phyloP scores from a whole-genome alignment of 2,888 invertebrate species.

The Ophion obscuratus region DNA sequence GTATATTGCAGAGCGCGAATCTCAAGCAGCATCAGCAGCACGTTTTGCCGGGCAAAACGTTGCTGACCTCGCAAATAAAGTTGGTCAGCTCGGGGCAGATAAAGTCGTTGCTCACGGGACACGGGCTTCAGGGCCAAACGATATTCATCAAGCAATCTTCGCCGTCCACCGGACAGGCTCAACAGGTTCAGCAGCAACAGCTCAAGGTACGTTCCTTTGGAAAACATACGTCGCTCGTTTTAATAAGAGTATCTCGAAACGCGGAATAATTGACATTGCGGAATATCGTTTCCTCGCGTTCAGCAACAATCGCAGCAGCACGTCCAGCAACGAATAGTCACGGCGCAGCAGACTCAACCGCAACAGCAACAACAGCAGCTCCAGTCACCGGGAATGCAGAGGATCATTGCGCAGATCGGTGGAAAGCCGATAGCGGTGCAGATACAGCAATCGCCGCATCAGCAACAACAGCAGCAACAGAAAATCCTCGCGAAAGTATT shows the following conservation, averaged over 20 bases:
- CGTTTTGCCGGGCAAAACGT: constrained; percentile 81
- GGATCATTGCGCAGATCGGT: constrained; percentile 83
- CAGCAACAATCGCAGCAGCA: constrained; percentile 76
- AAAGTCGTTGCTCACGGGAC: constrained; percentile 81
- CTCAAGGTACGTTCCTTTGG: constrained; percentile 72
- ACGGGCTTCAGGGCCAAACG: constrained; percentile 82
- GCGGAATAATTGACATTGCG: not conserved
- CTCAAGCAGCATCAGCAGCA: constrained; percentile 78
- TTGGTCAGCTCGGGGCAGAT: constrained; percentile 82
- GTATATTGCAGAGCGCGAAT: constrained; percentile 78
- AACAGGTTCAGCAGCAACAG: constrained; percentile 83
- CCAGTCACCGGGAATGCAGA: constrained; percentile 81
- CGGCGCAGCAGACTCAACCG: constrained; percentile 72
- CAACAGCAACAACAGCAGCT: constrained; percentile 77
- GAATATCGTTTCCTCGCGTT: constrained; percentile 63
- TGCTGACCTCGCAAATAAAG: constrained; percentile 82
- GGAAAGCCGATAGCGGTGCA: constrained; percentile 84
- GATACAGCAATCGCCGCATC: constrained; percentile 84
- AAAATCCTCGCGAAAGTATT: constrained; percentile 89
- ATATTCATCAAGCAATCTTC: constrained; percentile 82
- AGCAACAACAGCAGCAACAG: constrained; percentile 83
- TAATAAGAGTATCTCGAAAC: not conserved
- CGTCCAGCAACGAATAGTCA: constrained; percentile 79
- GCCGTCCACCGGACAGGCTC: constrained; percentile 75
- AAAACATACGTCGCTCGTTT: not conserved